Evolutionary conservation across 2,888 invertebrate genomes (phyloP), one percentile per base, ranked within the genome.

Genomic region (Agrypnus murinus): DNA sequence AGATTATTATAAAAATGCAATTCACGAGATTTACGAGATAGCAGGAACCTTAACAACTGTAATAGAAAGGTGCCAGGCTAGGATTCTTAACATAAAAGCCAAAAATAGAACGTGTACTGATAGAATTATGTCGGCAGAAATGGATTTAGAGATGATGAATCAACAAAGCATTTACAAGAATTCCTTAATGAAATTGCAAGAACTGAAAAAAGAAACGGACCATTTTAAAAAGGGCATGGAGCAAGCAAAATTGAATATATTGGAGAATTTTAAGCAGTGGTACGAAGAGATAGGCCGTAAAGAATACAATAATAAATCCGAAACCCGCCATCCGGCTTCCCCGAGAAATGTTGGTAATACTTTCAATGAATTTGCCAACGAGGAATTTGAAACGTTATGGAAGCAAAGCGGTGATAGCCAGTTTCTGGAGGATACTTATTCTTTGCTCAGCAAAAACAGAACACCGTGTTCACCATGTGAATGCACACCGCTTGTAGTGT

Each of bases 121-220:
- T 17, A 45, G 17, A 36, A 2, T 36, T 12, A 6, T 43, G 2
- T 15, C 48, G 14, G 15, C 58, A 36, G 40, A 64, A n/a, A 68
- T 81, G 43, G 74, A 74, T 10, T 65, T 63, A n/a, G 75, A 81
- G 32, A 64, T 83, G 8, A 75, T 78, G 57, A 71, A 75, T 3
- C 81, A 84, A 65, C 84, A 84, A 75, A 76, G 78, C 7, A 71
- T 80, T 53, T 84, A 84, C 63, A 77, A 78, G 68, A 78, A 77
- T 36, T 77, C 79, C 2, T 68, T 85, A 3, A 31, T 66, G 1
- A 76, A 81, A 64, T 68, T 85, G 40, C 77, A 81, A 53, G 75
- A 77, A 15, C 65, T 83, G n/a, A 82, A 83, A 71, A 78, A 72
- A 10, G 82, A 84, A 75, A 81, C 82, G 3, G 77, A 80, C 19